Evolutionary conservation across 2,888 invertebrate species (phyloP).

Genomic region (Stenodema calcarata): DNA sequence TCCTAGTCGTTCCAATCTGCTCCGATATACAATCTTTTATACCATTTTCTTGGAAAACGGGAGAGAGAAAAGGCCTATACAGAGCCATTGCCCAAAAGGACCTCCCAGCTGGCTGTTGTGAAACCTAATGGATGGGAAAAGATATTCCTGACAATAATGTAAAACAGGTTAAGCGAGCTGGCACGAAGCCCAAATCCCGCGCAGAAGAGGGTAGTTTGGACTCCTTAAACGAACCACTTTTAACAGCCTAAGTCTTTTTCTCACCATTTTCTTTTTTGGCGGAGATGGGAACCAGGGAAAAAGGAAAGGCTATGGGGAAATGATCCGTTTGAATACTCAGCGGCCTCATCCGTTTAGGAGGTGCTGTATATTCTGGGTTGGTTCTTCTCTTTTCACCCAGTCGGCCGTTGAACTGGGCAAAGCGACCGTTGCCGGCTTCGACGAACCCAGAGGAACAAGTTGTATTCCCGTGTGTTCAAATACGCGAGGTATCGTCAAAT

Average conservation of each 20-base stretch:
- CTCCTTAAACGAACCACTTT: conserved; percentile 38
- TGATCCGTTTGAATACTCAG: conserved; percentile 26
- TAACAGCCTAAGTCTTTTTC: conserved; percentile 35
- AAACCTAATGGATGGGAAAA: conserved; percentile 45
- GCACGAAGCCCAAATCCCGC: conserved; percentile 30
- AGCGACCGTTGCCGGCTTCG: neutral
- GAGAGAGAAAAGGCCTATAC: neutral
- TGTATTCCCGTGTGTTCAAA: too few relatives aligned
- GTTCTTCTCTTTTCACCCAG: neutral
- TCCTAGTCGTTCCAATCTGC: too few relatives aligned
- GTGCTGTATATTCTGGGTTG: conserved; percentile 3
- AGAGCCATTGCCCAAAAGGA: neutral
- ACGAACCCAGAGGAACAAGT: too few relatives aligned
- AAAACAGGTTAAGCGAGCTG: conserved; percentile 44
- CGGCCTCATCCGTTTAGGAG: neutral
- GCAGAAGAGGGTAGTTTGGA: conserved; percentile 32
- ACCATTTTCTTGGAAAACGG: neutral
- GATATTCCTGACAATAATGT: conserved; percentile 44
- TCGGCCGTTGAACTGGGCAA: neutral
- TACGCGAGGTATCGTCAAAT: too few relatives aligned
- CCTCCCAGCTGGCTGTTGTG: neutral
- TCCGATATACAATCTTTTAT: neutral
- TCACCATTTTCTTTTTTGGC: conserved; percentile 19
- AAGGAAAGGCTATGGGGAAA: neutral
- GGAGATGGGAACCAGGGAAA: neutral